Evolutionary conservation across 2,113 vertebrate species (phyloP).

Genomic region (Gobius niger): DNA sequence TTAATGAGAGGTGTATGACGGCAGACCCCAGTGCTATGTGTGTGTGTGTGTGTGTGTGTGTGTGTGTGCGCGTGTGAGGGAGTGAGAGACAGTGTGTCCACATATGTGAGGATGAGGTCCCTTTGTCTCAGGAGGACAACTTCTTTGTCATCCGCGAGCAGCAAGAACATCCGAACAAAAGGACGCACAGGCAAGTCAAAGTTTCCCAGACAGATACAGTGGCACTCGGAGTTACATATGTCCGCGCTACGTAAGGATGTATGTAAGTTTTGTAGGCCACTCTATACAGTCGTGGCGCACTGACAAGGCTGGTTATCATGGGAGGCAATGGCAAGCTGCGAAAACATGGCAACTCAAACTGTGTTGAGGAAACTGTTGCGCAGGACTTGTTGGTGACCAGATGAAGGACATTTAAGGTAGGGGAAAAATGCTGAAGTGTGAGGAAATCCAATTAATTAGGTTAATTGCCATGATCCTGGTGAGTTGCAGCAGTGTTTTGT

Average conservation of each 20-base stretch:
- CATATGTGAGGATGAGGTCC: slow-evolving; percentile 50
- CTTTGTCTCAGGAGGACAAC: slow-evolving; percentile 74
- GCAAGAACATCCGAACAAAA: slow-evolving; percentile 32
- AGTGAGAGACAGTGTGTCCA: slow-evolving; percentile 29
- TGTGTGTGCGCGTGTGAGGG: slow-evolving; percentile 29
- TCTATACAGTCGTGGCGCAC: background rate
- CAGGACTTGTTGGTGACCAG: background rate
- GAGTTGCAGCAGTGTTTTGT: background rate
- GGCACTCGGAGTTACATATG: slow-evolving; percentile 4
- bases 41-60: slow-evolving; percentile 39
- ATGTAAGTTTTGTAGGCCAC: background rate
- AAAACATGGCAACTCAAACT: background rate
- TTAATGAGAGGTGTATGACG: slow-evolving; percentile 79
- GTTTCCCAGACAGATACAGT: slow-evolving; percentile 16
- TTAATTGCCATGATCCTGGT: background rate
- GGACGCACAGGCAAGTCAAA: slow-evolving; percentile 11
- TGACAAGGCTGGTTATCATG: slow-evolving; percentile 1
- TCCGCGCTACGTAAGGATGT: background rate
- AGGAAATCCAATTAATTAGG: background rate
- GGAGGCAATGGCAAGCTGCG: background rate
- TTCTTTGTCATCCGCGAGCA: slow-evolving; percentile 54
- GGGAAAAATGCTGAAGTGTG: no score
- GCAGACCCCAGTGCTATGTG: slow-evolving; percentile 64
- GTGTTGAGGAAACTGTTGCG: background rate
- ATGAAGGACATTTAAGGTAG: background rate